Conservation (phyloP, 1,140 invertebrate genomes). For the Chelonus insularis region DNA sequence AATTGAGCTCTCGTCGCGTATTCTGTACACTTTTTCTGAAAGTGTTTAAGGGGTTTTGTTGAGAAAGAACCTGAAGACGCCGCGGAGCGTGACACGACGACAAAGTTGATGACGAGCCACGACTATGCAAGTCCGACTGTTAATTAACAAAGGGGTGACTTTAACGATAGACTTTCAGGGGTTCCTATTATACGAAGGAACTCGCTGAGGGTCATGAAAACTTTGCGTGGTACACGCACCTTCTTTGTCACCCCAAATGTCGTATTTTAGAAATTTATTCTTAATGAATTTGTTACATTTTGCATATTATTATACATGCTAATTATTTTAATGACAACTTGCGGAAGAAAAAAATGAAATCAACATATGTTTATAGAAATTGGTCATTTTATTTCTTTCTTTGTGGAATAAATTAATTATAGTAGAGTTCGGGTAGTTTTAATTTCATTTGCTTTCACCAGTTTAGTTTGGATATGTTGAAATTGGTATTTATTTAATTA, state of each 20-base stretch:
- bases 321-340: too few species aligned
- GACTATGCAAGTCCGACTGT: slow-evolving; percentile 1
- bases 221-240: slow-evolving; percentile 25
- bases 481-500: too few species aligned
- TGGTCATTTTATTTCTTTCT: too few species aligned
- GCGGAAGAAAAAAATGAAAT: too few species aligned
- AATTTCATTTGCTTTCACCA: too few species aligned
- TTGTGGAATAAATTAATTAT: too few species aligned
- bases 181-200: slow-evolving; percentile 9
- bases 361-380: too few species aligned
- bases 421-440: too few species aligned
- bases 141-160: slow-evolving; percentile 20
- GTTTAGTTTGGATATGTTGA: too few species aligned
- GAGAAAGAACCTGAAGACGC: slow-evolving; percentile 4
- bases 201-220: slow-evolving; percentile 19
- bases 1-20: slow-evolving; percentile 15
- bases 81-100: slow-evolving; percentile 23
- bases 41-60: neutral
- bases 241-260: neutral
- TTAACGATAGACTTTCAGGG: slow-evolving; percentile 7
- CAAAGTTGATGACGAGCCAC: slow-evolving; percentile 13
- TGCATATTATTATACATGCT: too few species aligned
- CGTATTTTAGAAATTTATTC: slow-evolving; percentile 14
- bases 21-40: slow-evolving; percentile 1
- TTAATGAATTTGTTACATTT: neutral